Base-by-base conservation (phyloP, 2,888 invertebrate species). In the Diarsia dahlii region DNA sequence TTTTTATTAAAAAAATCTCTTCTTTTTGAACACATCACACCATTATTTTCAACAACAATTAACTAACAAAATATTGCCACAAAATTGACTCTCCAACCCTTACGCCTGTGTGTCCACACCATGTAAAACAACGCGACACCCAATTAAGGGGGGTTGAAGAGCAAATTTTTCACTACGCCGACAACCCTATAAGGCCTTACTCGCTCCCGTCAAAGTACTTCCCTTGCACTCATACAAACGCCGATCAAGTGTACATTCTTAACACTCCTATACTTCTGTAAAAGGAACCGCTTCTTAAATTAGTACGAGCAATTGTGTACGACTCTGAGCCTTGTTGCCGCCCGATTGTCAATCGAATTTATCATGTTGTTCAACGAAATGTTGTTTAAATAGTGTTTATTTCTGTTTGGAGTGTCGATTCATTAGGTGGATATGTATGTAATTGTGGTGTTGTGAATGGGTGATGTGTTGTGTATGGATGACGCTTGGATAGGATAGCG, bases 241-340 rank as follows among this genome's bases (percentile, higher is more conserved):
- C 96, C 96, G 90, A 96, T 96, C 96, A 96, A 94, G 92, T 89
- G 90, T 88, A 93, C 93, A 94, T 94, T 95, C 96, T 95, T 94
- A 95, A 92, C 96, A 94, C 95, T 91, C 90, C 90, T 77, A 45
- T 63, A 77, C 70, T 86, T 73, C 96, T 96, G 88, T 96, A 96
- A 94, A 96, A 92, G 96, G 96, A 84, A 92, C 96, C 96, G 95
- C 94, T 89, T 88, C 89, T 91, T 96, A 95, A 96, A 96, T 96
- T 96, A 96, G 96, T 94, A 93, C 89, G 87, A 88, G 90, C 95
- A 95, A 96, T 96, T 96, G 96, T 96, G 91, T 91, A 92, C 90
- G 92, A 92, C 91, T 89, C 85, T 92, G 90, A 91, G 87, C 90
- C 90, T 90, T 92, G 93, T 92, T 91, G 84, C 83, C 78, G 84